Percentiles rank a stretch among this genome's conserved stretches.
These are phyloP conservation scores for Chrysemys picta DNA, from an alignment of 2,113 vertebrate genomes.

Conservation along the genomic window DNA sequence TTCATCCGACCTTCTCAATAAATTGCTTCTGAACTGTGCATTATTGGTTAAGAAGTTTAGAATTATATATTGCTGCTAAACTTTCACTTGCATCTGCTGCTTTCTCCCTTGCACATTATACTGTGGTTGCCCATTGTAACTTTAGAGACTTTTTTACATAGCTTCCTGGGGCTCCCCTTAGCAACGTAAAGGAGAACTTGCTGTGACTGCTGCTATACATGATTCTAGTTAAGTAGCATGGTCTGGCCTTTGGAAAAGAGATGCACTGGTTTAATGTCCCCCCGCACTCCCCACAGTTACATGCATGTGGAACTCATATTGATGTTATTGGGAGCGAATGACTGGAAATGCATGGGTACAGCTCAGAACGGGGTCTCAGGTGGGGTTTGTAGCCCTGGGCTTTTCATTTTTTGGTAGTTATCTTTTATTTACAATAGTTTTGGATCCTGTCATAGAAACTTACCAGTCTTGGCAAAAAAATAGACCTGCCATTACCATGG, in stretches of 20 bases:
- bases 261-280: not conserved
- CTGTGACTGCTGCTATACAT: not conserved
- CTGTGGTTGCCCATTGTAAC: not conserved
- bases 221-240: not conserved
- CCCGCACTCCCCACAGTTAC: not conserved
- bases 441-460: not conserved
- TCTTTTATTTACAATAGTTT: not conserved
- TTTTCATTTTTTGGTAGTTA: not conserved
- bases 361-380: not conserved
- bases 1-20: not conserved
- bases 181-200: not conserved
- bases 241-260: not conserved
- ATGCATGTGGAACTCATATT: not conserved
- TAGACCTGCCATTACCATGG: not conserved
- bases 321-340: not conserved
- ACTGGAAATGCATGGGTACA: not conserved
- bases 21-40: not conserved
- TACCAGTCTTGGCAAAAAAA: not conserved
- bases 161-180: not conserved
- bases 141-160: not conserved
- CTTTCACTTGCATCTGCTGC: not conserved
- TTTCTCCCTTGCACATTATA: not conserved
- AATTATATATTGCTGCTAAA: not conserved
- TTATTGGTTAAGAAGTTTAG: constrained; percentile 7
- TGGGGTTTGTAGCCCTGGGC: not conserved